Evolutionary conservation across 2,797 vertebrate species (phyloP).

Genomic region (Peromyscus melanophrys): DNA sequence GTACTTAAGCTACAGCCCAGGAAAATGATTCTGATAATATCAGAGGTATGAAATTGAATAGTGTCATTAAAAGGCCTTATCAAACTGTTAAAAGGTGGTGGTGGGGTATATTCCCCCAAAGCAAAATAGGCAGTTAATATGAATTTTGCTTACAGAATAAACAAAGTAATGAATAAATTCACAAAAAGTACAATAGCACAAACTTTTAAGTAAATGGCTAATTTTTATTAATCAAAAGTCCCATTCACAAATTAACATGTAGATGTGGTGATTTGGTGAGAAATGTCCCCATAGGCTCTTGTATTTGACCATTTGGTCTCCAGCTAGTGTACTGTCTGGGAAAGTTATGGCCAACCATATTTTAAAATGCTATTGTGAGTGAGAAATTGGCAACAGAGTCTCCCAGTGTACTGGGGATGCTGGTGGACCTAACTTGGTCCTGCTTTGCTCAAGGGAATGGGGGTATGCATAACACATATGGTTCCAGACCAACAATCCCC

Average conservation of each 20-base stretch:
- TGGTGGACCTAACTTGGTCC: background rate
- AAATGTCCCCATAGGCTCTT: background rate
- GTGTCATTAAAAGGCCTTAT: background rate
- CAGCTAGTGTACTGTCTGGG: background rate
- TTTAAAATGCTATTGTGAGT: background rate
- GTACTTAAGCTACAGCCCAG: background rate
- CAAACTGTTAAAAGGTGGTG: constrained; percentile 12
- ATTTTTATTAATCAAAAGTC: background rate
- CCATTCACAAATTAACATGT: background rate
- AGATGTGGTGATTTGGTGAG: background rate
- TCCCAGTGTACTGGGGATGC: rapidly evolving
- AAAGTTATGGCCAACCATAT: background rate
- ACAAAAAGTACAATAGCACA: constrained; percentile 14
- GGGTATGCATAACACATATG: background rate
- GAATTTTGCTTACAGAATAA: constrained; percentile 15
- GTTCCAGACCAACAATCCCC: background rate
- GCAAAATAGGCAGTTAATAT: background rate
- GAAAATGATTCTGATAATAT: constrained; percentile 17
- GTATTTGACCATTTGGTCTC: background rate
- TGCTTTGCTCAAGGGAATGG: background rate
- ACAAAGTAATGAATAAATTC: background rate
- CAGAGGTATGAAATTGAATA: background rate
- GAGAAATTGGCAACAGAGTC: background rate
- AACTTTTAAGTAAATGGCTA: constrained; percentile 1
- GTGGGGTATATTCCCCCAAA: background rate